These are phyloP conservation scores for Sula dactylatra DNA, from an alignment of 2,113 vertebrate species.

Conservation along the genomic window DNA sequence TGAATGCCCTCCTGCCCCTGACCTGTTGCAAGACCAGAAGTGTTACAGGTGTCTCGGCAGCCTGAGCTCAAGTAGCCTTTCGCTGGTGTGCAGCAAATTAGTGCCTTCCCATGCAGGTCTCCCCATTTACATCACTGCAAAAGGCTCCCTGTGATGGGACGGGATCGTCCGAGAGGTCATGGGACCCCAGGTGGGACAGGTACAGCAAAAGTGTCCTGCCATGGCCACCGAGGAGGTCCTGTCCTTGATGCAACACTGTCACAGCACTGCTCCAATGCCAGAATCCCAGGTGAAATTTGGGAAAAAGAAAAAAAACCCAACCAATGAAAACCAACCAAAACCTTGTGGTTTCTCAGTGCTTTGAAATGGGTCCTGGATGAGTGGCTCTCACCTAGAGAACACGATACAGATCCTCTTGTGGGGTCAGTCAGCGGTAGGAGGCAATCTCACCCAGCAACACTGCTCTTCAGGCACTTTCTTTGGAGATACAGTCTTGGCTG, in stretches of 20 bases:
- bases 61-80: neutral
- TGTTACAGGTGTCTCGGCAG: rapidly evolving
- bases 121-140: neutral
- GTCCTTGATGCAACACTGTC: neutral
- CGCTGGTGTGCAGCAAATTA: neutral
- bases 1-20: neutral
- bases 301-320: neutral
- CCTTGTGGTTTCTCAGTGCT: neutral
- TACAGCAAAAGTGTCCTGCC: rapidly evolving
- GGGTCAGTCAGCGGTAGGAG: neutral
- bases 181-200: neutral
- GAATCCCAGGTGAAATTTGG: neutral
- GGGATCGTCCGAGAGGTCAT: neutral
- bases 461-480: neutral
- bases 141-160: neutral
- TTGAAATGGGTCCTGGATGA: neutral
- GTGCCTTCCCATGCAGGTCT: neutral
- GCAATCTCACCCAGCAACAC: neutral
- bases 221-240: neutral
- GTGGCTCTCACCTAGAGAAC: neutral
- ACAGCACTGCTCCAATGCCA: neutral
- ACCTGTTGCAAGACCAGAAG: neutral
- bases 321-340: neutral
- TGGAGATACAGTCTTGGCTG: neutral
- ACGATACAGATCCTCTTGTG: neutral